Conservation (phyloP, 2,797 vertebrate species). For the Capromys pilorides region DNA sequence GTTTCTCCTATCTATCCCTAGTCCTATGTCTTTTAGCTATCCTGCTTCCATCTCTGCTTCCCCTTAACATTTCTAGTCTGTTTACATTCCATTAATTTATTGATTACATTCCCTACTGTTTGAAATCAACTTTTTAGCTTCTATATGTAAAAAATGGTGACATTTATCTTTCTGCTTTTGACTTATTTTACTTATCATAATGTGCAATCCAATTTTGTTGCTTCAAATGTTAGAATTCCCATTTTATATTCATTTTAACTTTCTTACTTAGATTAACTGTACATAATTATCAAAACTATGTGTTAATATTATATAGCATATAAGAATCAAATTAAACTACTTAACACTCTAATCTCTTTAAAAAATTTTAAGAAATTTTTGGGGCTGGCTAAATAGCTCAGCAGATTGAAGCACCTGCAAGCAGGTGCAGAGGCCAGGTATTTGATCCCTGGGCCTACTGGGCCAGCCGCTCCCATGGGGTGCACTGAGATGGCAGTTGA, state of each 20-base stretch:
- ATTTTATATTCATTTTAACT: not conserved
- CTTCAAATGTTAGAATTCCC: not conserved
- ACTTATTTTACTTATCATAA: not conserved
- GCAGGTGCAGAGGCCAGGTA: no score
- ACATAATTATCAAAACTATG: not conserved
- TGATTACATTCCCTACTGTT: not conserved
- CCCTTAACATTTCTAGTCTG: not conserved
- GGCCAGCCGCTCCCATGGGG: no score
- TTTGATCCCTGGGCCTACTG: no score
- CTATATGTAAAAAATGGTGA: not conserved
- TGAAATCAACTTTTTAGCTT: not conserved
- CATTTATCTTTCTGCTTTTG: not conserved
- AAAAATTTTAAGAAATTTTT: no score
- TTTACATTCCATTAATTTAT: not conserved
- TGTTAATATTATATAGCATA: not conserved
- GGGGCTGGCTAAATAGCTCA: no score
- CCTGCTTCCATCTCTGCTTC: fast-evolving
- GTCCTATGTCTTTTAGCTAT: not conserved
- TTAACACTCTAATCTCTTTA: not conserved
- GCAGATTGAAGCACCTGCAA: no score
- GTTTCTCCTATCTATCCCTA: no score
- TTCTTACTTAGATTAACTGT: not conserved
- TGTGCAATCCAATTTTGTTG: not conserved
- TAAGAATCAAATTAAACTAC: not conserved
- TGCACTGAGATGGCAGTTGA: no score